phyloP scores from a whole-genome alignment of 2,113 vertebrate species.

The Condylura cristata region DNA sequence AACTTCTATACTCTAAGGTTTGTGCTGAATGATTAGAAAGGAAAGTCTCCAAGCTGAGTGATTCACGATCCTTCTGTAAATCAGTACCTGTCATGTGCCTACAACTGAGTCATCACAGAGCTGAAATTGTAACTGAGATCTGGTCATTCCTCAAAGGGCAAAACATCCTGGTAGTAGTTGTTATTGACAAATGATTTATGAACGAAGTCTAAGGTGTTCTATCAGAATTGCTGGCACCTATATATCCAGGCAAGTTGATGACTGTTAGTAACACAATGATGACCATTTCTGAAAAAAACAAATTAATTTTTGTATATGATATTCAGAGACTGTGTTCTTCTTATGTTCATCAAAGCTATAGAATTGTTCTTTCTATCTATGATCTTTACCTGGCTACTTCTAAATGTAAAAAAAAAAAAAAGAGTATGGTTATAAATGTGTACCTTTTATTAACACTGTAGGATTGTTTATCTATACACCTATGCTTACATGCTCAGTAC shows the following conservation, averaged over 20 bases:
- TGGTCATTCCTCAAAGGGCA: not conserved
- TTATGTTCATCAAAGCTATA: not conserved
- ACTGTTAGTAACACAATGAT: not conserved
- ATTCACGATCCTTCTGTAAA: not conserved
- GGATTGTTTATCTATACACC: not conserved
- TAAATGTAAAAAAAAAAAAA: not conserved
- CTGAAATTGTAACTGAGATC: not conserved
- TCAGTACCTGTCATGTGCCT: not conserved
- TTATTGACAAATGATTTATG: not conserved
- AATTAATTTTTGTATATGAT: not conserved
- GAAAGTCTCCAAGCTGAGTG: not conserved
- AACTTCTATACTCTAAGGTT: not conserved
- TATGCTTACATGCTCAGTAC: not conserved
- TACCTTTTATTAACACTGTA: not conserved
- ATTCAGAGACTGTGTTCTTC: not conserved
- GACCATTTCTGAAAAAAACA: not conserved
- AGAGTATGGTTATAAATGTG: not conserved
- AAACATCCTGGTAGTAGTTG: not conserved
- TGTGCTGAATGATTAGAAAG: not conserved
- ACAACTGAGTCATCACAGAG: not conserved
- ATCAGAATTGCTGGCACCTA: not conserved
- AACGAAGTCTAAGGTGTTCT: not conserved
- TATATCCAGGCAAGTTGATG: not conserved
- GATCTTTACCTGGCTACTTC: not conserved
- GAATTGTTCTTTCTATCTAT: too few species aligned